Percentiles rank a stretch among this genome's conserved stretches.
Conservation (phyloP, 2,797 vertebrate species). For the Scolopax rusticola region DNA sequence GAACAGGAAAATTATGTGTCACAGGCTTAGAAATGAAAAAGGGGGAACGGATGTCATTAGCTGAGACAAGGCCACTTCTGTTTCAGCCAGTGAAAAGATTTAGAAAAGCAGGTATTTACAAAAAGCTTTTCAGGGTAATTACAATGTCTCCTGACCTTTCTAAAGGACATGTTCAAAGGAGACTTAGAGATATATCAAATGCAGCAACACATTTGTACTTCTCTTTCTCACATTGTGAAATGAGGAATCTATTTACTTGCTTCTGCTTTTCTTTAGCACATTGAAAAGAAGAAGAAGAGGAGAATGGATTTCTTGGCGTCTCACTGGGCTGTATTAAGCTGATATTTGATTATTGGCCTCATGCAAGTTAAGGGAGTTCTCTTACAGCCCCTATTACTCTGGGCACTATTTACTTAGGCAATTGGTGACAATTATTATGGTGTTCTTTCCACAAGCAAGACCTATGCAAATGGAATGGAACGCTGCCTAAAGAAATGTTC, state of each 20-base stretch:
- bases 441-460: background rate
- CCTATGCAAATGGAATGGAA: background rate
- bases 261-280: background rate
- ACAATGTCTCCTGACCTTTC: background rate
- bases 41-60: background rate
- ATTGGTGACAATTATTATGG: background rate
- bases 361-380: background rate
- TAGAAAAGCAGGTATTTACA: conserved; percentile 5
- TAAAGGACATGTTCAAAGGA: background rate
- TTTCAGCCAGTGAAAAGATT: background rate
- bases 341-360: background rate
- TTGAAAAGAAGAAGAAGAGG: background rate
- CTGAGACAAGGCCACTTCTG: background rate
- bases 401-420: background rate
- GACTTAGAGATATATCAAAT: background rate
- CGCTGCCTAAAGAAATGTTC: background rate
- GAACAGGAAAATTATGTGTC: background rate
- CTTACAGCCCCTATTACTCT: background rate
- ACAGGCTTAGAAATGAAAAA: background rate
- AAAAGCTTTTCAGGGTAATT: background rate
- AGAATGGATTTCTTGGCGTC: background rate
- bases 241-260: background rate
- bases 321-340: background rate
- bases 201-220: background rate
- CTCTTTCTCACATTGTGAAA: background rate